A percentile compares a stretch with the other conserved stretches of the same genome.
These are phyloP conservation scores for Brachirus orientalis DNA, from an alignment of 2,113 vertebrate species.

Conservation along the genomic window DNA sequence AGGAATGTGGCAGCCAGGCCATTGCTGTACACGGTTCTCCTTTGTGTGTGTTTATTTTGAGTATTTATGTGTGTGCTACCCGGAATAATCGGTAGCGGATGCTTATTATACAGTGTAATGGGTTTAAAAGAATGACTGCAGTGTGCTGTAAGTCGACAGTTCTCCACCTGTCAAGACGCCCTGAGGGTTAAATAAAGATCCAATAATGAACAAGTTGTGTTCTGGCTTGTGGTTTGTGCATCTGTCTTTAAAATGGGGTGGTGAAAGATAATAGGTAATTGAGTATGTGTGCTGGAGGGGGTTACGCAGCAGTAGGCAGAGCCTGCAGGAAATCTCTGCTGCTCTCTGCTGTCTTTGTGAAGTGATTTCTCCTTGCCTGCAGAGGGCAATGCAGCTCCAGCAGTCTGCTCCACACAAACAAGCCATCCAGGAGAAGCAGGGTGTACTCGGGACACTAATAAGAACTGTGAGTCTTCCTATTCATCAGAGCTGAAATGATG, in stretches of 20 bases:
- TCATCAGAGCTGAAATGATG: conserved; percentile 31
- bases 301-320: conserved; percentile 21
- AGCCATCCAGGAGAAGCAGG: neutral
- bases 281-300: conserved; percentile 40
- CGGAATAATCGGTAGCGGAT: conserved; percentile 11
- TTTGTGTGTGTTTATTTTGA: neutral
- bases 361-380: conserved; percentile 6
- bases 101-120: conserved; percentile 17
- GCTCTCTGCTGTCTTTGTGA: too few species aligned
- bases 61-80: conserved; percentile 6
- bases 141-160: conserved; percentile 7
- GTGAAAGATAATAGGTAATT: conserved; percentile 39
- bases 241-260: conserved; percentile 42
- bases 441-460: neutral
- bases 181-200: conserved; percentile 36
- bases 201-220: conserved; percentile 27
- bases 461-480: conserved; percentile 4
- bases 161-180: conserved; percentile 17
- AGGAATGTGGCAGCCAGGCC: neutral
- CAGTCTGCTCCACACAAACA: neutral
- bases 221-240: conserved; percentile 19
- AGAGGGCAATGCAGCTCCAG: conserved; percentile 66
- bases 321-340: conserved; percentile 8
- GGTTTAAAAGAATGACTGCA: neutral
- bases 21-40: neutral